Base-by-base conservation (phyloP, 2,113 vertebrate genomes). In the Colius striatus region DNA sequence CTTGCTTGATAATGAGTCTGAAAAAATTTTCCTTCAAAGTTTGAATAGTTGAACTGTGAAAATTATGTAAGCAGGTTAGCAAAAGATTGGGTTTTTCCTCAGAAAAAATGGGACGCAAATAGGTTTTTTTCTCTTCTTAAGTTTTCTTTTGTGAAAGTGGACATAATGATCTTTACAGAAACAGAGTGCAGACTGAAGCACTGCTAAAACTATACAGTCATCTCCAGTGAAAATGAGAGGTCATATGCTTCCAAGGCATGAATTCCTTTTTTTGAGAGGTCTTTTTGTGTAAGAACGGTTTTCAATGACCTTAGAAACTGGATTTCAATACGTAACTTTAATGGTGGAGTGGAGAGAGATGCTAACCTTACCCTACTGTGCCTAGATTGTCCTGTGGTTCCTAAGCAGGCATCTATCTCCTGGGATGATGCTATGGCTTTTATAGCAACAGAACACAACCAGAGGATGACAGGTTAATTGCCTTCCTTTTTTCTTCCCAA, bases 61-160 rank as follows among this genome's bases (percentile, higher is more conserved):
- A 94, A 92, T 95, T 83, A 94, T 23, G 5, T 63, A 87, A 92
- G 43, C 29, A 48, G 48, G 62, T 85, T 87, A 84, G 79, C 51
- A 76, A 83, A 83, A 14, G 70, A 1, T 22, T 36, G 38, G 38
- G 62, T 80, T 50, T 34, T 23, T 26, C 25, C 23, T 68, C 21
- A 16, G 61, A 55, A 67, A 67, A 73, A 78, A 88, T n/a, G 16
- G 34, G 22, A 72, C 73, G 30, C 48, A 84, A 82, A 72, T 57
- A 66, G 50, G 66, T 91, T 75, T 47, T n/a, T 74, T 94, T 90
- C 60, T 90, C 60, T 84, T 94, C 4, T 0, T 62, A 48, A 78
- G 25, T 71, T 81, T 81, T 74, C 41, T 78, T 60, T 66, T 92
- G 66, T 90, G 76, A 65, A 88, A 86, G 50, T 53, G 62, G 48